Evolutionary conservation across 2,888 invertebrate genomes (phyloP).

Genomic region (Itoplectis maculator): DNA sequence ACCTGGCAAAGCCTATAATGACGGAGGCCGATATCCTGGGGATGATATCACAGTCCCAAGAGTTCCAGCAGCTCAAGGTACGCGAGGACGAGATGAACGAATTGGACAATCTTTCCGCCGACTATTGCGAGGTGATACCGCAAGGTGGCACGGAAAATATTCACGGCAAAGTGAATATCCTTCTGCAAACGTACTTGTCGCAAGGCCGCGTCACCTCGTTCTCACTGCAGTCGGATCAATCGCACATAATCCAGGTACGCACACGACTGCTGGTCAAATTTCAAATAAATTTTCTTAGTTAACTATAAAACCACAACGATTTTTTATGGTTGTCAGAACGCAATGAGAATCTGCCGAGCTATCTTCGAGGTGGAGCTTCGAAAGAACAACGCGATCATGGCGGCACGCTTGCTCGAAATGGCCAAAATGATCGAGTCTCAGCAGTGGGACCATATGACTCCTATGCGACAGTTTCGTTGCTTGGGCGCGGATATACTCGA

Average conservation of each 20-base stretch:
- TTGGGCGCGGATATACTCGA: constrained; percentile 91
- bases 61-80: constrained; percentile 98
- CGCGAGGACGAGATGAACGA: constrained; percentile 98
- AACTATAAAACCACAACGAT: not conserved
- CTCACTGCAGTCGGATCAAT: constrained; percentile 94
- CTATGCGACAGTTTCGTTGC: constrained; percentile 93
- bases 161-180: constrained; percentile 97
- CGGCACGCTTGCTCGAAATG: constrained; percentile 93
- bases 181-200: constrained; percentile 96
- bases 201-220: constrained; percentile 92
- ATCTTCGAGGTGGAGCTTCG: constrained; percentile 97
- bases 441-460: constrained; percentile 94
- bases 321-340: constrained; percentile 88
- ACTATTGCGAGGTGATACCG: constrained; percentile 92
- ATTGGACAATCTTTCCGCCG: constrained; percentile 90
- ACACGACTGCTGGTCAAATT: constrained; percentile 59
- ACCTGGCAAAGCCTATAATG: constrained; percentile 92
- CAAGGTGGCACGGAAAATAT: constrained; percentile 95
- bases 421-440: constrained; percentile 97
- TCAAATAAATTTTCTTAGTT: not conserved
- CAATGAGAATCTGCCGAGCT: constrained; percentile 95
- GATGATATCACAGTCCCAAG: constrained; percentile 96
- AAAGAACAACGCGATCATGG: constrained; percentile 95
- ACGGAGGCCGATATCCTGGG: constrained; percentile 94
- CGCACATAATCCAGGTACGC: constrained; percentile 93